Percentiles rank a stretch among this genome's conserved stretches.
phyloP scores from a whole-genome alignment of 2,797 vertebrate species.

The Sternotherus odoratus region DNA sequence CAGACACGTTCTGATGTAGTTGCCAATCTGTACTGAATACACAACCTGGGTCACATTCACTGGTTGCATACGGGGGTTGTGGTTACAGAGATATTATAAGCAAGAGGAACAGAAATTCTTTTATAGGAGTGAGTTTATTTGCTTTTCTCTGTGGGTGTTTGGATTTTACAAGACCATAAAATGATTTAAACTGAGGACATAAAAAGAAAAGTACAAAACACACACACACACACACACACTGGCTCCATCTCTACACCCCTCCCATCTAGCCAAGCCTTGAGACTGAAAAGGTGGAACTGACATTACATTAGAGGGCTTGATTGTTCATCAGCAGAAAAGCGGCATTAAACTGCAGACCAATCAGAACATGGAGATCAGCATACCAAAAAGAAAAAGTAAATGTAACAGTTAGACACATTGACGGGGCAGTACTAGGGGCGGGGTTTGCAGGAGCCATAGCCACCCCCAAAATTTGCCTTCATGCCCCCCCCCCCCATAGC shows the following conservation, averaged over 20 bases:
- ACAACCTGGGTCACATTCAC: not conserved
- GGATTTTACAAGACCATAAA: not conserved
- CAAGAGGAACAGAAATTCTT: not conserved
- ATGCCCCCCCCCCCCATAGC: too few relatives aligned
- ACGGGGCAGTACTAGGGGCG: too few relatives aligned
- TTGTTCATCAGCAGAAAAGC: too few relatives aligned
- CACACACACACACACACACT: too few relatives aligned
- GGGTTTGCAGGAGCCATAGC: too few relatives aligned
- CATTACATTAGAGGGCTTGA: too few relatives aligned
- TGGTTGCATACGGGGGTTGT: not conserved
- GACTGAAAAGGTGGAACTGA: too few relatives aligned
- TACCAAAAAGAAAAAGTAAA: too few relatives aligned
- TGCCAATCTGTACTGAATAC: not conserved
- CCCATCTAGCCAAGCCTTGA: not conserved
- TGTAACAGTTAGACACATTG: too few relatives aligned
- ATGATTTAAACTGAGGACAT: not conserved
- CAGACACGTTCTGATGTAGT: not conserved
- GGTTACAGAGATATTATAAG: not conserved
- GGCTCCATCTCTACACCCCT: not conserved
- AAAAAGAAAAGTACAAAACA: not conserved
- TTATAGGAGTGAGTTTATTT: not conserved
- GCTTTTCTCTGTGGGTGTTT: not conserved
- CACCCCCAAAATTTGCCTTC: too few relatives aligned
- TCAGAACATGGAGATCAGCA: too few relatives aligned
- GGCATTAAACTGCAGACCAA: too few relatives aligned